phyloP scores from a whole-genome alignment of 2,113 vertebrate species.

The Mastomys natalensis region DNA sequence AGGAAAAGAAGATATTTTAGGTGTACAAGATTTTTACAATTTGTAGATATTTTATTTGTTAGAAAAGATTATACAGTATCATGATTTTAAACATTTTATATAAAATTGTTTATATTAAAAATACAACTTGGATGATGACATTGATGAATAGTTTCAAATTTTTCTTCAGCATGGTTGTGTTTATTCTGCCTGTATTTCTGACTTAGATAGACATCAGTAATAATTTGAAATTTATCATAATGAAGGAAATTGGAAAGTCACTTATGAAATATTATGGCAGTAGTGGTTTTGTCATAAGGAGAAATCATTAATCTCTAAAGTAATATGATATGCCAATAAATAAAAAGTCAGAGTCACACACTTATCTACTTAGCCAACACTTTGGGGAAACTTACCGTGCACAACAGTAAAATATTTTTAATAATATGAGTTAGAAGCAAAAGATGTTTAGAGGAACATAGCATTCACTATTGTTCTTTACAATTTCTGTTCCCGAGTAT shows the following conservation, averaged over 20 bases:
- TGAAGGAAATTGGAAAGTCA: conserved; percentile 83
- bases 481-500: background rate
- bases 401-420: conserved; percentile 73
- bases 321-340: conserved; percentile 83
- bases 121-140: conserved; percentile 66
- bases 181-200: conserved; percentile 69
- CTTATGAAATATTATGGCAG: conserved; percentile 86
- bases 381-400: conserved; percentile 70
- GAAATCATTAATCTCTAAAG: conserved; percentile 82
- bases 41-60: conserved; percentile 47
- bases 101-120: conserved; percentile 67
- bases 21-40: background rate
- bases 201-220: conserved; percentile 73
- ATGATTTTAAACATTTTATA: conserved; percentile 59
- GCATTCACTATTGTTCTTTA: conserved; percentile 48
- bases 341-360: conserved; percentile 78
- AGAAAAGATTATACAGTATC: conserved; percentile 39
- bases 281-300: conserved; percentile 81
- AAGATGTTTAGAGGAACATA: conserved; percentile 47
- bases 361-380: conserved; percentile 77
- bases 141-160: conserved; percentile 75
- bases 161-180: conserved; percentile 65
- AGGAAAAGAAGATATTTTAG: conserved; percentile 8
- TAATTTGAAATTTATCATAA: conserved; percentile 85
- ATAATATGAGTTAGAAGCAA: conserved; percentile 47